A percentile compares a stretch with the other conserved stretches of the same genome.
phyloP scores from a whole-genome alignment of 53 echinoderm and acorn worm species.

The Arbacia lixula region DNA sequence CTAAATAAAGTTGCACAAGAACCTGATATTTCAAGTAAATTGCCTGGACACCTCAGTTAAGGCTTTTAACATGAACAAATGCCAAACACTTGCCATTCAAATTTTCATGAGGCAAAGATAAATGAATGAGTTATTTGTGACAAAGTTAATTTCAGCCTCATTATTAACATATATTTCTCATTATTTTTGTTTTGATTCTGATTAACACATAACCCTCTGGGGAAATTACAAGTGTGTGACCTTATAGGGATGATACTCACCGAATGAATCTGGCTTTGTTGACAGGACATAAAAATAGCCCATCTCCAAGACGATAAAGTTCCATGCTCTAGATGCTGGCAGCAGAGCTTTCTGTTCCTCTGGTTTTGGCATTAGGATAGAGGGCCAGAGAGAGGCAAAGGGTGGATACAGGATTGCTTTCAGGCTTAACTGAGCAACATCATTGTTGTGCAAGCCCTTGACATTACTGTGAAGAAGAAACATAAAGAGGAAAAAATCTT shows the following conservation, averaged over 20 bases:
- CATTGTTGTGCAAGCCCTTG: slow-evolving; percentile 22
- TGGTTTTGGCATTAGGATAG: slow-evolving; percentile 29
- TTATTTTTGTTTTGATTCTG: too few species aligned
- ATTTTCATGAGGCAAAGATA: too few species aligned
- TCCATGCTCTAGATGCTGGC: slow-evolving; percentile 45
- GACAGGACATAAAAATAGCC: slow-evolving; percentile 79
- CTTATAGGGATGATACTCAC: slow-evolving; percentile 25
- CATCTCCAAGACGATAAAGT: slow-evolving; percentile 21
- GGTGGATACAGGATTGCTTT: background rate
- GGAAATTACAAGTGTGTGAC: background rate
- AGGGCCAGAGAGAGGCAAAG: slow-evolving; percentile 58
- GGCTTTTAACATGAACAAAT: too few species aligned
- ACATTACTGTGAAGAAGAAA: background rate
- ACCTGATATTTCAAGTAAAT: too few species aligned
- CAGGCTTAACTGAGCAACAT: background rate
- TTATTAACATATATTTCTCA: too few species aligned
- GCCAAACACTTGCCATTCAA: too few species aligned
- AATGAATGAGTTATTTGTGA: too few species aligned
- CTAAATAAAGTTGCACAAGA: too few species aligned
- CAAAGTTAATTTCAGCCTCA: too few species aligned
- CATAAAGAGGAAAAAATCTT: too few species aligned
- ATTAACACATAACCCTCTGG: too few species aligned
- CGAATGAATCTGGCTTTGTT: slow-evolving; percentile 85
- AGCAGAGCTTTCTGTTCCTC: slow-evolving; percentile 43
- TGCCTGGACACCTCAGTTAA: too few species aligned